Base-by-base conservation (phyloP, 2,797 vertebrate genomes). In the Halcyon badia region DNA sequence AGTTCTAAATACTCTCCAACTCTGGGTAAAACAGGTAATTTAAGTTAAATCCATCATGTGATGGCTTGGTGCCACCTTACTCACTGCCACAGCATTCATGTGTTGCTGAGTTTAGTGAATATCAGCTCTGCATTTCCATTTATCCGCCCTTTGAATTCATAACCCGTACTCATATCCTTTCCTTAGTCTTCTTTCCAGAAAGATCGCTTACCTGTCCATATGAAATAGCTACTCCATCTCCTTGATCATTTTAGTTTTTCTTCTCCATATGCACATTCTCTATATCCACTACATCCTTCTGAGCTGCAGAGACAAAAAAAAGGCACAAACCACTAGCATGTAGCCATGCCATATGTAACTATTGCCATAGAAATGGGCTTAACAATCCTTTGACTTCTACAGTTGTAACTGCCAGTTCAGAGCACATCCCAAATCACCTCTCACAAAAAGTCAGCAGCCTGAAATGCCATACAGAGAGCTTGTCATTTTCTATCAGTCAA, bases 401-500 rank as follows among this genome's bases (percentile, higher is more conserved):
- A 33, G 6, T 4, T 90, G 26, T 66, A 85, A 42, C 75, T 87
- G 33, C 37, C 42, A 41, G 49, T 69, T 94, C 6, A 11, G 37
- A 92, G 44, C 30, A 61, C 71, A 89, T 65, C 58, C 75, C 89
- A 82, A 48, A 69, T 93, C 60, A 70, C 48, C 35, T 41, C 78
- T 87, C 46, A 39, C 30, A 77, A 87, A 21, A 89, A 72, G 37
- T 85, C 76, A 94, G 46, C 51, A 70, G 75, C 24, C 39, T 85
- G 49, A 89, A 95, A 82, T 83, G 60, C 20, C 71, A 88, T 73
- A 66, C 31, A 70, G 24, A 60, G 56, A 46, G 56, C 24, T 87
- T 81, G 51, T 66, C 73, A 64, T 78, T 83, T 82, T 9, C 84
- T 97, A 72, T 31, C 84, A 81, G 65, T 87, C 69, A 92, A 75